These are phyloP conservation scores for Phthorimaea operculella DNA, from an alignment of 1,140 invertebrate species.

Conservation along the genomic window DNA sequence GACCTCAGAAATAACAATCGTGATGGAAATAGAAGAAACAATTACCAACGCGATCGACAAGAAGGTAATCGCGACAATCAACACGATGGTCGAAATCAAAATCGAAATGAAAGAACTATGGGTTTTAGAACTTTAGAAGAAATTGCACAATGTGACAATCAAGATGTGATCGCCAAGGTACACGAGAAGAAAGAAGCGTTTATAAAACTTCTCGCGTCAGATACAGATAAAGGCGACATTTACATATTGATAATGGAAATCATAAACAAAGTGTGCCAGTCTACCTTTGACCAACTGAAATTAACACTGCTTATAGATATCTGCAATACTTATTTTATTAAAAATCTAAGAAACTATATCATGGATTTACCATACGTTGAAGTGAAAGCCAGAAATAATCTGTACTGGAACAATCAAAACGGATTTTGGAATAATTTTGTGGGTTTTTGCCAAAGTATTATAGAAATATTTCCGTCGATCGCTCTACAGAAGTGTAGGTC, in stretches of 20 bases:
- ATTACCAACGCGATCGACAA: no score
- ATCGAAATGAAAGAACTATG: slow-evolving; percentile 7
- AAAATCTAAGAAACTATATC: slow-evolving; percentile 38
- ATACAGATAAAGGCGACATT: slow-evolving; percentile 33
- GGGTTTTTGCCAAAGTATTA: slow-evolving; percentile 39
- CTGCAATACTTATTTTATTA: slow-evolving; percentile 48
- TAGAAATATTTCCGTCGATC: slow-evolving; percentile 43
- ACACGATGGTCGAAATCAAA: neutral
- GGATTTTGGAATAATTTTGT: slow-evolving; percentile 57
- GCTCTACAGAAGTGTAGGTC: slow-evolving; percentile 42
- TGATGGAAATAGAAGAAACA: neutral
- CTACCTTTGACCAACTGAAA: slow-evolving; percentile 48
- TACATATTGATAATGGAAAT: slow-evolving; percentile 40
- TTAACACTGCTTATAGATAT: slow-evolving; percentile 41
- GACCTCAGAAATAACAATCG: neutral
- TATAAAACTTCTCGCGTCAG: slow-evolving; percentile 25
- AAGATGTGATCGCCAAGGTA: slow-evolving; percentile 35
- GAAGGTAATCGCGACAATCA: neutral
- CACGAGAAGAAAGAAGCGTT: slow-evolving; percentile 35
- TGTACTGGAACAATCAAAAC: slow-evolving; percentile 54
- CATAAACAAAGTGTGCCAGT: slow-evolving; percentile 41
- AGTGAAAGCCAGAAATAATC: slow-evolving; percentile 26
- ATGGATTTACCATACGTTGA: slow-evolving; percentile 43
- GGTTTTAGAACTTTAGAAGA: slow-evolving; percentile 28
- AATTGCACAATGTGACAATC: slow-evolving; percentile 26